Base-by-base conservation (phyloP, 1,140 invertebrate species). In the Carposina sasakii region DNA sequence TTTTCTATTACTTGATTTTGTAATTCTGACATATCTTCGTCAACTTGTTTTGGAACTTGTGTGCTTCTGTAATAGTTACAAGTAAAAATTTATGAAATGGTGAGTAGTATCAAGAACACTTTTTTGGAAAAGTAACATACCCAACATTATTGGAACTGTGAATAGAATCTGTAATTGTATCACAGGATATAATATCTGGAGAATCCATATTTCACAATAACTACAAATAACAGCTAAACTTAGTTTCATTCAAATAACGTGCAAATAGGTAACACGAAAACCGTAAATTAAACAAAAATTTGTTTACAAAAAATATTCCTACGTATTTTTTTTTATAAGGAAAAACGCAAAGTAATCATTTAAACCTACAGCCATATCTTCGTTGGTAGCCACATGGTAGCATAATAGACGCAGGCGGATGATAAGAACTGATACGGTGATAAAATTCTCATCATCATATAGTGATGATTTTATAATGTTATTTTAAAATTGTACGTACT, bases 1-100 rank as follows among this genome's bases (percentile, higher is more conserved):
- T 76, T 81, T 8, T 63, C 63, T 16, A 83, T 62, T 4, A 71
- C 62, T 67, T 81, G 67, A 30, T 76, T 63, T 37, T 73, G 73
- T 30, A 79, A 37, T 20, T 65, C 64, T 13, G 48, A 33, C 26
- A 62, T 63, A 5, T 78, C 67, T 36, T 73, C 68, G 37, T 52
- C n/a, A 40, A 16, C 36, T 15, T 21, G 43, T 13, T 34, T n/a
- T 16, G 20, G 15, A 41, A 39, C 46, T n/a, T 42, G 33, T 17
- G 46, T 17, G 44, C 37, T 57, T 24, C 58, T 63, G 46, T 15
- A 49, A 22, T 1, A 21, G 24, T n/a, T 34, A 2, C n/a, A n/a
- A n/a, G n/a, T n/a, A n/a, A n/a, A n/a, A n/a, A n/a, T n/a, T n/a
- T n/a, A n/a, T n/a, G n/a, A n/a, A n/a, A n/a, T n/a, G n/a, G n/a